Evolutionary conservation across 1,140 invertebrate genomes (phyloP).

Genomic region (Drosophila nikananu): DNA sequence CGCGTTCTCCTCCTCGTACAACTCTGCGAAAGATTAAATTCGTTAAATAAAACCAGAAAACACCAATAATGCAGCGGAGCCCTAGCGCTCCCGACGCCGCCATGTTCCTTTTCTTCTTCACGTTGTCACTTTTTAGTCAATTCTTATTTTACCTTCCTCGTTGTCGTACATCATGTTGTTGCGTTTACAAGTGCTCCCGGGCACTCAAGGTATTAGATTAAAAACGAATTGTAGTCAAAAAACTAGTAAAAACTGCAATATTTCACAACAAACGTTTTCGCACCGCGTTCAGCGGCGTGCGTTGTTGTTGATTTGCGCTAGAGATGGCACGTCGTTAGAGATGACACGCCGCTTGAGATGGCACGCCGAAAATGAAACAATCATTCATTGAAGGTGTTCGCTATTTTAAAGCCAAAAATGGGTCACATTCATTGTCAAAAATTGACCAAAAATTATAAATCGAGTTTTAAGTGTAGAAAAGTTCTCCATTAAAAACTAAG

Average conservation of each 20-base stretch:
- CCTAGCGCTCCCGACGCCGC: constrained; percentile 70
- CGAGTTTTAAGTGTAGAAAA: no score
- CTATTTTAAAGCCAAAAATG: no score
- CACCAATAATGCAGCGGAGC: constrained; percentile 2
- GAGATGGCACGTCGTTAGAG: constrained; percentile 16
- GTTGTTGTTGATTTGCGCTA: constrained; percentile 13
- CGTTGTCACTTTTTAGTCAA: constrained; percentile 11
- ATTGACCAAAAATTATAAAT: no score
- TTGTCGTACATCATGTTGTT: constrained; percentile 82
- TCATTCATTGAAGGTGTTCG: no score
- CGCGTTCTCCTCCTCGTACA: constrained; percentile 81
- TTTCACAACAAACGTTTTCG: constrained; percentile 33
- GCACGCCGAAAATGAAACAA: no score
- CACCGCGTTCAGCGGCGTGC: constrained; percentile 56
- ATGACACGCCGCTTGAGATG: no score
- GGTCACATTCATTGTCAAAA: no score
- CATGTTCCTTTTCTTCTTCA: constrained; percentile 67
- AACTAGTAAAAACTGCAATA: constrained; percentile 26
- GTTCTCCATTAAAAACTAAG: no score
- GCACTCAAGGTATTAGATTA: constrained; percentile 26
- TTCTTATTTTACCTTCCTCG: constrained; percentile 71
- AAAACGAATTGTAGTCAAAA: constrained; percentile 7
- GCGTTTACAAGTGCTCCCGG: constrained; percentile 26
- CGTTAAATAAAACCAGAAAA: neutral
- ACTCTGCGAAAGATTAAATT: constrained; percentile 45